Evolutionary conservation across 2,888 invertebrate genomes (phyloP), one percentile per base, ranked within the genome.

Genomic region (Caenorhabditis macrosperma): DNA sequence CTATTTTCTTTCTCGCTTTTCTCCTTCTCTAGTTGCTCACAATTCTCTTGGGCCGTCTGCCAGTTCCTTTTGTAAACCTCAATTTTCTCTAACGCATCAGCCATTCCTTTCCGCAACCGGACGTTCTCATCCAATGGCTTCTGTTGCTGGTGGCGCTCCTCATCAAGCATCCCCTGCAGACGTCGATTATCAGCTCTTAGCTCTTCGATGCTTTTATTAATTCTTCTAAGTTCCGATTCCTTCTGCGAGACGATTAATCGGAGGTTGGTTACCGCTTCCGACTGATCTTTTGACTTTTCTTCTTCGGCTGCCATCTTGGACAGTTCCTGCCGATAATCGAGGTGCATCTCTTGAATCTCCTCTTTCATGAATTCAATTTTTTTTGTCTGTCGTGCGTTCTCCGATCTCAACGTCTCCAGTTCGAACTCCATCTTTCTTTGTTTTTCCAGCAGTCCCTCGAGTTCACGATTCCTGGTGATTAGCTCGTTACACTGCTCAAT

Each of bases 311-410:
- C 30, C 28, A 54, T 15, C n/a, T 54, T 54, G 54, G 54, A 1
- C n/a, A 54, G 30, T n/a, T 30, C 28, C 17, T 54, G 15, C 38
- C 38, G 9, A 66, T 86, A 82, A 59, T 86, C 86, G 7, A 71
- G 38, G 59, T 85, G 86, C 12, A 82, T 74, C 59, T 82, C 86
- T 6, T 79, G 76, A 33, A 87, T 69, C 66, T 87, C 86, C 24
- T 81, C 82, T 81, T 86, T 72, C 72, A 78, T 64, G 22, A 44
- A 78, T 17, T 72, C 67, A n/a, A 78, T 67, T 22, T 78, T 78
- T 52, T 54, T 20, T n/a, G 28, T 26, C 33, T 72, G 72, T 1
- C 78, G 26, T 2, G 67, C 67, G 22, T 74, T 63, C 24, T 72
- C 78, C 0, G 60, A 55, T 30, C 50, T 60, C 50, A 78, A 44